phyloP scores from a whole-genome alignment of 2,113 vertebrate species.

The Phyllopteryx taeniolatus region DNA sequence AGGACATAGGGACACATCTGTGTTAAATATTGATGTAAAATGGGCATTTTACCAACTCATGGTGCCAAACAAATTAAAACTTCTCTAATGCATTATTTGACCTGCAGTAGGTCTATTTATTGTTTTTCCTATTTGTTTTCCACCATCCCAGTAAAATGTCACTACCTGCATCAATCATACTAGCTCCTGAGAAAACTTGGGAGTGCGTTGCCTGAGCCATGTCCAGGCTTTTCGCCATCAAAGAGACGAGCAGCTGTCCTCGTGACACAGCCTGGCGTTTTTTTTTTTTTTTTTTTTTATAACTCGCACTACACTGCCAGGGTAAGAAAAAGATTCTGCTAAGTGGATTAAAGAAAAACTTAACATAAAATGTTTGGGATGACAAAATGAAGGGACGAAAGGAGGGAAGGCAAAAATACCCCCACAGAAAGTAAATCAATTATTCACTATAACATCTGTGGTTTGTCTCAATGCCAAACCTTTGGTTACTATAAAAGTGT shows the following conservation, averaged over 20 bases:
- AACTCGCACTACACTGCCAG: constrained; percentile 10
- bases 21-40: too few species aligned
- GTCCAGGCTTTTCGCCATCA: constrained; percentile 42
- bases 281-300: constrained; percentile 20
- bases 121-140: too few species aligned
- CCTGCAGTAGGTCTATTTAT: too few species aligned
- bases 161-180: background rate
- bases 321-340: constrained; percentile 32
- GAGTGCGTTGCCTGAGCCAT: constrained; percentile 21
- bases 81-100: too few species aligned
- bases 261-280: constrained; percentile 33
- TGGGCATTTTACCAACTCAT: too few species aligned
- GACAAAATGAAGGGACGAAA: background rate
- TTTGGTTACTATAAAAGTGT: constrained; percentile 4
- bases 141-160: background rate
- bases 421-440: constrained; percentile 46
- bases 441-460: constrained; percentile 56
- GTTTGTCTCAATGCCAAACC: constrained; percentile 31
- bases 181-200: constrained; percentile 21
- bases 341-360: constrained; percentile 60
- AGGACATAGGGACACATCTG: too few species aligned
- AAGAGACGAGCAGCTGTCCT: constrained; percentile 31
- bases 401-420: constrained; percentile 32
- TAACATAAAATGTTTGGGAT: constrained; percentile 48
- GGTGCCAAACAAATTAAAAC: too few species aligned